Evolutionary conservation across 2,888 invertebrate species (phyloP).

Genomic region (Cenopis cana): DNA sequence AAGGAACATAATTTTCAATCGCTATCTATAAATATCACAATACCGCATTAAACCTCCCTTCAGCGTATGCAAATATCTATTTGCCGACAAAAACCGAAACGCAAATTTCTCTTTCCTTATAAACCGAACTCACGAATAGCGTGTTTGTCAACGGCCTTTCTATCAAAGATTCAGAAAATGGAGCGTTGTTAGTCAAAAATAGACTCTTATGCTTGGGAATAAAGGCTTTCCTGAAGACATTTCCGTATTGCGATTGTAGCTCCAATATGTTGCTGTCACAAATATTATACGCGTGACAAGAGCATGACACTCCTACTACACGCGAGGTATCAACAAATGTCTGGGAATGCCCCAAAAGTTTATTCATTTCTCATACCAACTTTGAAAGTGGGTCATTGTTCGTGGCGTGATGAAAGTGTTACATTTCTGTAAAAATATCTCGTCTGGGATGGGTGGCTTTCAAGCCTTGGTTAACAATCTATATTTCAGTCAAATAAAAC

Average conservation of each 20-base stretch:
- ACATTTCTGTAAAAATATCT: too few species aligned
- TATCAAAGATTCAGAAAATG: conserved; percentile 46
- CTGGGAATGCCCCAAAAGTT: neutral
- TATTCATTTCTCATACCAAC: too few species aligned
- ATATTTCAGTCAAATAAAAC: too few species aligned
- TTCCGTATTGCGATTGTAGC: conserved; percentile 30
- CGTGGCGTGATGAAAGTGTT: too few species aligned
- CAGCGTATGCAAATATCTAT: conserved; percentile 33
- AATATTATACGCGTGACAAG: conserved; percentile 33
- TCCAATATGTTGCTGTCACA: conserved; percentile 39
- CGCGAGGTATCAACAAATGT: conserved; percentile 41
- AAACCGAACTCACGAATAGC: conserved; percentile 57
- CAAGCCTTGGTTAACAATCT: too few species aligned
- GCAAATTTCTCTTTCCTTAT: conserved; percentile 49
- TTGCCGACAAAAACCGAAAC: conserved; percentile 26
- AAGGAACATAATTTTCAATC: neutral
- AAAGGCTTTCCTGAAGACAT: neutral
- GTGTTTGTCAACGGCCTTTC: conserved; percentile 52
- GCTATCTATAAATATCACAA: neutral
- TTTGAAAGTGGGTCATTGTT: too few species aligned
- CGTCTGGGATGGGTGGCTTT: too few species aligned
- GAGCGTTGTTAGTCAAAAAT: conserved; percentile 45
- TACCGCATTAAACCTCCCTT: neutral
- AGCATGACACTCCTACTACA: conserved; percentile 45
- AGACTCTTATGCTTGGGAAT: conserved; percentile 41